phyloP scores from a whole-genome alignment of 2,113 vertebrate genomes.

The Scomber colias region DNA sequence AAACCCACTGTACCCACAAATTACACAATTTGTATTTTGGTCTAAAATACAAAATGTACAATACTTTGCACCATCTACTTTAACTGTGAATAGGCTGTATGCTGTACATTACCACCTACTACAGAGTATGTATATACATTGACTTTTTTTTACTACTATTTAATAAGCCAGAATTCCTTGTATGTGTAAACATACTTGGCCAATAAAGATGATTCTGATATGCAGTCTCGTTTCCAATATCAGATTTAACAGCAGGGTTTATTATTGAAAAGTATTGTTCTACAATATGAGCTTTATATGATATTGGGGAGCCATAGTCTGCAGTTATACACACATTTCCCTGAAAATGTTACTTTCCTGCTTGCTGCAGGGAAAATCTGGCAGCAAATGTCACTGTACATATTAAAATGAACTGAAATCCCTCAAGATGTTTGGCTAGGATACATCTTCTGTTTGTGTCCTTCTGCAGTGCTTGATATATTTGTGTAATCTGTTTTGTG shows the following conservation, averaged over 20 bases:
- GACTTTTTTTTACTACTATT: no score
- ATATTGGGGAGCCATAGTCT: slow-evolving; percentile 22
- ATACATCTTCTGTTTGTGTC: slow-evolving; percentile 24
- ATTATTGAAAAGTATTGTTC: slow-evolving; percentile 40
- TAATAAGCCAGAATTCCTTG: no score
- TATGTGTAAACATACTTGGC: no score
- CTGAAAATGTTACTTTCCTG: slow-evolving; percentile 44
- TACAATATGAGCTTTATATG: slow-evolving; percentile 29
- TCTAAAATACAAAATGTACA: no score
- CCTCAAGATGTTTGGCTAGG: slow-evolving; percentile 53
- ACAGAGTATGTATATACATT: no score
- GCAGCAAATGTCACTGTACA: slow-evolving; percentile 29
- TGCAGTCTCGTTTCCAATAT: slow-evolving; percentile 30
- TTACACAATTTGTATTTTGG: no score
- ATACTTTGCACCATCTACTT: no score
- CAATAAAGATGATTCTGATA: no score
- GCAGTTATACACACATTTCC: slow-evolving; percentile 15
- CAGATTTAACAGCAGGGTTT: slow-evolving; percentile 33
- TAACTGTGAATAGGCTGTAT: no score
- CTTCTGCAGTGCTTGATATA: slow-evolving; percentile 34
- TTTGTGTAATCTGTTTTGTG: slow-evolving; percentile 50
- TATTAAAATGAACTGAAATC: slow-evolving; percentile 33
- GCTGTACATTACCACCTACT: no score
- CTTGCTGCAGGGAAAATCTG: slow-evolving; percentile 39
- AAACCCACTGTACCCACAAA: no score